Evolutionary conservation across 2,113 vertebrate species (phyloP), one percentile per base, ranked within the genome.

Genomic region (Sturnira hondurensis): DNA sequence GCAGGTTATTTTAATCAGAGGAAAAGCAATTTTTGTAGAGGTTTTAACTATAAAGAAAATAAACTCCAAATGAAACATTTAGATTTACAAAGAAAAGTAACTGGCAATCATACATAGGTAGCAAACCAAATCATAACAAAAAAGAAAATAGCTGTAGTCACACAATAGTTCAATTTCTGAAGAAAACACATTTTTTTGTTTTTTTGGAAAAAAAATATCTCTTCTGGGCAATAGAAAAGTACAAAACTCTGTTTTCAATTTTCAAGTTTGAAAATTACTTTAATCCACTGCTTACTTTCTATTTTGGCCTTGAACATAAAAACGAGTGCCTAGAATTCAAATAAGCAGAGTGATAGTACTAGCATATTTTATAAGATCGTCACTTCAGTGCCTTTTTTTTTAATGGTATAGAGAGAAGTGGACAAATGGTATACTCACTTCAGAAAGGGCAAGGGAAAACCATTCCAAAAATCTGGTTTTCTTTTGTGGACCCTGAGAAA

Each of bases 201-300:
- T 78, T 73, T 78, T 82, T 93, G 33, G 17, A 28, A 90, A 89
- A 70, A n/a, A 28, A 91, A 74, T 70, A 88, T 95, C 85, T 96
- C 17, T 36, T 63, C 56, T 74, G 31, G 36, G 20, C 74, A 86
- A 68, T 47, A 96, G 82, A 91, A 96, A 91, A 96, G 82, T 91
- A 65, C 47, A 89, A 50, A 28, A 95, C 43, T 96, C 41, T 91
- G 28, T 94, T 93, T 96, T 94, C 45, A 94, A 10, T 90, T 93
- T 86, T 86, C 70, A 76, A 84, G 70, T 95, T 73, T 33, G 33
- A 96, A 97, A 96, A 95, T 74, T 87, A 76, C 85, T 95, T 84
- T 88, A 88, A 97, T 56, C 67, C 50, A 74, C 8, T 88, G 43
- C 47, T 92, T 91, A 78, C 74, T 78, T 96, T 92, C 82, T 88